Conservation (phyloP, 2,888 invertebrate species). For the Cephus rjabovi region DNA sequence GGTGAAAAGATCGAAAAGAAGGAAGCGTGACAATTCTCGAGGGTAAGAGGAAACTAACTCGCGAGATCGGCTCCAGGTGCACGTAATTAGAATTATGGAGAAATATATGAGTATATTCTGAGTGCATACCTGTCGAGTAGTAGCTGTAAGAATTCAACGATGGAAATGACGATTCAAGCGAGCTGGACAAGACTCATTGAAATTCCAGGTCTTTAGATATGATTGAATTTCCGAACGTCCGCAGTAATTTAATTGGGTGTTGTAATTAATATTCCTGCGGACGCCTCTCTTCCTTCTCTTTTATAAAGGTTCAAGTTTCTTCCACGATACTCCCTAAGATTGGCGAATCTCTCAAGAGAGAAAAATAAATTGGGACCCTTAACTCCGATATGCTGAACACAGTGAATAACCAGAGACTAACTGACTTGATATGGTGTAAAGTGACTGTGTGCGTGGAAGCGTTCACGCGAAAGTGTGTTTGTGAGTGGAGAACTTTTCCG, state of each 20-base stretch:
- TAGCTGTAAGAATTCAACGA: neutral
- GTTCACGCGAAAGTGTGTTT: too few species aligned
- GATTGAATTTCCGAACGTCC: neutral
- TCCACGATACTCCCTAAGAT: neutral
- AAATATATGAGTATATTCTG: neutral
- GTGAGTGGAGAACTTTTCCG: too few species aligned
- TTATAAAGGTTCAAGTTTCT: neutral
- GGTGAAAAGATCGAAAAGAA: neutral
- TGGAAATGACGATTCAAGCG: neutral
- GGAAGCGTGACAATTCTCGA: too few species aligned
- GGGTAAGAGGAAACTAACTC: too few species aligned
- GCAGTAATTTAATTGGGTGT: slow-evolving; percentile 1
- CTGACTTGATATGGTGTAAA: neutral
- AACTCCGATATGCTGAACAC: neutral
- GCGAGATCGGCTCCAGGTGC: neutral
- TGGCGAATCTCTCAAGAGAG: neutral
- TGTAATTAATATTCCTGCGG: slow-evolving; percentile 2
- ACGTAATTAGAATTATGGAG: neutral
- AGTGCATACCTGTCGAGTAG: neutral
- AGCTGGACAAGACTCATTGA: neutral
- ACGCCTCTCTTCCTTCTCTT: neutral
- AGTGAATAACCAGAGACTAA: neutral
- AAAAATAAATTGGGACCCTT: neutral
- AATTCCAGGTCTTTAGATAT: neutral
- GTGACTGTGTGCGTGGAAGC: neutral